Evolutionary conservation across 2,113 vertebrate genomes (phyloP).

Genomic region (human (Homo sapiens)): DNA sequence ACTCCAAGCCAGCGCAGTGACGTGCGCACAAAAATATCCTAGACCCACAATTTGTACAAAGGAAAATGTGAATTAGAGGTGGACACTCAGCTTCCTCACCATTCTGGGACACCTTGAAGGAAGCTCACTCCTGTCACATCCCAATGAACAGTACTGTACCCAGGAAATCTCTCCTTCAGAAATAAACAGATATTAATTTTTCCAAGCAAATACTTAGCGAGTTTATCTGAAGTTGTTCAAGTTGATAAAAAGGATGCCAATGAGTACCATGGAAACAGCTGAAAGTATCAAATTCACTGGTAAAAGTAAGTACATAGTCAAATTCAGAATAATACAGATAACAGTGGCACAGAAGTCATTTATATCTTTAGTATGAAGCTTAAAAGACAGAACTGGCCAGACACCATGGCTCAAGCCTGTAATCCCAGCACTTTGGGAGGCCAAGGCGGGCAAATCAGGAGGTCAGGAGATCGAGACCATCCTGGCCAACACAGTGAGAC

Average conservation of each 20-base stretch:
- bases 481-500: too few species aligned
- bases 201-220: too few species aligned
- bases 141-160: not conserved
- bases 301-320: not conserved
- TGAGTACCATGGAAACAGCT: not conserved
- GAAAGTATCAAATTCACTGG: not conserved
- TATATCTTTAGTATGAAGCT: not conserved
- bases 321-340: not conserved
- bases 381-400: not conserved
- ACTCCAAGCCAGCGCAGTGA: not conserved
- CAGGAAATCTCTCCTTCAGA: not conserved
- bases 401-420: too few species aligned
- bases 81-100: not conserved
- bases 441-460: fast-evolving
- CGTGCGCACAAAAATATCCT: not conserved
- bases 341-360: not conserved
- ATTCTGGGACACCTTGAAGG: not conserved
- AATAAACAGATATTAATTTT: not conserved
- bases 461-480: too few species aligned
- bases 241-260: not conserved
- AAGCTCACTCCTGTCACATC: not conserved
- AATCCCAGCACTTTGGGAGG: too few species aligned
- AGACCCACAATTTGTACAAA: not conserved
- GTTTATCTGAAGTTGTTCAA: not conserved
- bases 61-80: not conserved